These are phyloP conservation scores for Xyliphius kryptos DNA, from an alignment of 2,113 vertebrate species.

Conservation along the genomic window DNA sequence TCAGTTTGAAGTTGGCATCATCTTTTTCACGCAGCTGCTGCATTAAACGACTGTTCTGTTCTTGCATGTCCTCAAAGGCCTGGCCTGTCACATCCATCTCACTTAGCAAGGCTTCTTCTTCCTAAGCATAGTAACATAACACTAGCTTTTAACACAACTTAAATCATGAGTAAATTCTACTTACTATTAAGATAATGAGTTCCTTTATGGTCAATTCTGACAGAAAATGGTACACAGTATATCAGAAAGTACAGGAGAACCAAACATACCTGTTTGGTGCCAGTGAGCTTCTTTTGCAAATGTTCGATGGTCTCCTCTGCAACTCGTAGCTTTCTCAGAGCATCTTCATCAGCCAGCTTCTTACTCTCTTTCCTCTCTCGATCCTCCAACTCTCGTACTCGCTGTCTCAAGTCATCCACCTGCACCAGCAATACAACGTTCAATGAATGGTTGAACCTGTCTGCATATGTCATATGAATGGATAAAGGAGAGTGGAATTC, in stretches of 20 bases:
- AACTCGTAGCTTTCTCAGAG: slow-evolving; percentile 78
- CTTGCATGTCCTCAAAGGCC: slow-evolving; percentile 95
- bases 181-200: not conserved
- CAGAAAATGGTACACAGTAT: no score
- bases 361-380: slow-evolving; percentile 85
- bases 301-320: slow-evolving; percentile 89
- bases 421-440: no score
- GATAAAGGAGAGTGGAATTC: no score
- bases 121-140: slow-evolving; percentile 56
- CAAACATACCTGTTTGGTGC: slow-evolving; percentile 78
- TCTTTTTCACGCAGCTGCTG: slow-evolving; percentile 90
- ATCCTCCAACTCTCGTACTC: slow-evolving; percentile 83
- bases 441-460: not conserved
- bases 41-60: slow-evolving; percentile 85
- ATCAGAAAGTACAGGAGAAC: no score
- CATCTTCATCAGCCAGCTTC: slow-evolving; percentile 86
- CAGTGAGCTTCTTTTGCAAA: slow-evolving; percentile 83
- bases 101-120: slow-evolving; percentile 90
- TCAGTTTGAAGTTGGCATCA: slow-evolving; percentile 91
- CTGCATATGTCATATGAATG: no score
- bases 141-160: no score
- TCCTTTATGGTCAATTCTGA: no score
- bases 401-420: slow-evolving; percentile 77
- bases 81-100: no score
- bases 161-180: not conserved